phyloP scores from a whole-genome alignment of 2,888 invertebrate genomes.

The Oscheius onirici region DNA sequence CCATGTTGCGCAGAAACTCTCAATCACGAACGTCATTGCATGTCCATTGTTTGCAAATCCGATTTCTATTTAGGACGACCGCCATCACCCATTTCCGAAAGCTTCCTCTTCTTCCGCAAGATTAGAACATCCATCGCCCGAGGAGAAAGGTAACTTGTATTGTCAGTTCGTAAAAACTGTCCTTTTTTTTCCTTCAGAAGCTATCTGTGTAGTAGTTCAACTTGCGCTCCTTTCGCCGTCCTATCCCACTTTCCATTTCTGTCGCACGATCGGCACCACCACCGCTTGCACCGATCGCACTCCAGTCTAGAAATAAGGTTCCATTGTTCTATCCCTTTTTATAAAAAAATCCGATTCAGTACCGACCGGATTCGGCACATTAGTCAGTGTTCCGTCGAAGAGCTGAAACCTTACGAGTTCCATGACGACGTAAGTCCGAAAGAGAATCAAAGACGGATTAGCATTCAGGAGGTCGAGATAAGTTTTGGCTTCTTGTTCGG shows the following conservation, averaged over 20 bases:
- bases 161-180: not conserved
- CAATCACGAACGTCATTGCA: too few relatives aligned
- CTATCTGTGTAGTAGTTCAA: slow-evolving; percentile 40
- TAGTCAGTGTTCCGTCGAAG: slow-evolving; percentile 38
- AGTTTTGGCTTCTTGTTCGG: slow-evolving; percentile 24
- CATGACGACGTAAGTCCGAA: slow-evolving; percentile 39
- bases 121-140: slow-evolving; percentile 43
- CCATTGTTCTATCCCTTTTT: not conserved
- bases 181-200: slow-evolving; percentile 34
- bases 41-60: too few relatives aligned
- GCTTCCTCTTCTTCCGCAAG: slow-evolving; percentile 40
- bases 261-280: slow-evolving; percentile 6
- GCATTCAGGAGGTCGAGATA: slow-evolving; percentile 2
- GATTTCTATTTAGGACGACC: too few relatives aligned
- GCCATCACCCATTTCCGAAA: slow-evolving; percentile 47
- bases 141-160: slow-evolving; percentile 44
- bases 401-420: slow-evolving; percentile 42
- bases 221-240: slow-evolving; percentile 39
- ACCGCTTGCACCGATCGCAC: slow-evolving; percentile 22
- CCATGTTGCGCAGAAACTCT: too few relatives aligned
- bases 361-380: slow-evolving; percentile 45
- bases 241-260: slow-evolving; percentile 71
- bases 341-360: slow-evolving; percentile 26
- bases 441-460: not conserved
- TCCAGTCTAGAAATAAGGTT: slow-evolving; percentile 29